phyloP scores from a whole-genome alignment of 2,888 invertebrate genomes.

The Danaus chrysippus region DNA sequence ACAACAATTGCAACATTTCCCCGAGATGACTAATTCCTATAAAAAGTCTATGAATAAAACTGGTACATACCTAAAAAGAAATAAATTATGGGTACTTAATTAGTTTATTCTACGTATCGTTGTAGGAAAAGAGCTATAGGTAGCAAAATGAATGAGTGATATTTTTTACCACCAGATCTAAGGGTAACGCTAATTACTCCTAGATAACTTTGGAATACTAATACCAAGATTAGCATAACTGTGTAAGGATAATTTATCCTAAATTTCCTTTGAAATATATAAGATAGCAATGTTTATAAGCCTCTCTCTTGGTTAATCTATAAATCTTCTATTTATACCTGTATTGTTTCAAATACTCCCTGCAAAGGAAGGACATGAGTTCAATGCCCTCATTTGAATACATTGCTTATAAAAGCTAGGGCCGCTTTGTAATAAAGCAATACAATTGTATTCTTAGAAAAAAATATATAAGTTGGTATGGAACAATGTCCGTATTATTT shows the following conservation, averaged over 20 bases:
- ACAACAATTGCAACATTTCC: too few relatives aligned
- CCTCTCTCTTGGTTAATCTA: background rate
- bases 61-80: too few relatives aligned
- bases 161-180: background rate
- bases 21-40: too few relatives aligned
- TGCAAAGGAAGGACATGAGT: background rate
- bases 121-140: background rate
- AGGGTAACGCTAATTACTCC: background rate
- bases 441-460: background rate
- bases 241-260: background rate
- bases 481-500: background rate
- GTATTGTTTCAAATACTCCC: background rate
- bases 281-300: background rate
- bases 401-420: conserved; percentile 1
- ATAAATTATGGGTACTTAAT: too few relatives aligned
- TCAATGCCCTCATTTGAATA: conserved; percentile 4
- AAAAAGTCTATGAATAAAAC: too few relatives aligned
- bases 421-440: conserved; percentile 1
- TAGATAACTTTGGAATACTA: background rate
- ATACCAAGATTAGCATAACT: background rate
- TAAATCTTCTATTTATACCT: background rate
- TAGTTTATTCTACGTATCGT: too few relatives aligned
- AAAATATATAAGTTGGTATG: background rate
- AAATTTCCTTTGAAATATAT: background rate
- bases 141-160: background rate